Evolutionary conservation across 2,797 vertebrate genomes (phyloP), one percentile per base, ranked within the genome.

Genomic region (Takifugu ocellatus): DNA sequence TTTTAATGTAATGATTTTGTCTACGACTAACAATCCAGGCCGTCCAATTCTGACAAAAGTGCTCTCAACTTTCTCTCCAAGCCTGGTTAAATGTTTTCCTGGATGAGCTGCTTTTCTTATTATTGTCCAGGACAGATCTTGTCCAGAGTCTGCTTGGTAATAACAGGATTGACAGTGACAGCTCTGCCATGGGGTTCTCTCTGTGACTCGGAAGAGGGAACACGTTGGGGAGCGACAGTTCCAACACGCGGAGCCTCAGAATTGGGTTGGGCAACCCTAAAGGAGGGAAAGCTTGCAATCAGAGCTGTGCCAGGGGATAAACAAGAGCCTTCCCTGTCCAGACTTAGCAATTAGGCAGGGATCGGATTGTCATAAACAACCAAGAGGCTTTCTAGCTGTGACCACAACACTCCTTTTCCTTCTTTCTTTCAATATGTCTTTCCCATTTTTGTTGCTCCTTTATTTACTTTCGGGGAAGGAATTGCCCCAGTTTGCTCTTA

Each of bases 231-330:
- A 78, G 68, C 44, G 77, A 59, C 80, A 81, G 49, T 59, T 71
- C 59, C 71, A 63, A 70, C 72, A 69, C 27, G 47, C 39, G 16
- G 68, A 73, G 72, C 43, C 78, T 74, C 63, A 67, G 46, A 81
- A 68, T 68, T 69, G 77, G 74, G 78, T 73, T 79, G 76, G 84
- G 79, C 74, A 68, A 58, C 69, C 68, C 71, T 72, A 55, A 72
- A 83, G 72, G 71, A 86, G 82, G 81, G 81, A 63, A 76, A 88
- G 78, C 83, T 71, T 87, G 85, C 84, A 89, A 86, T 90, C 84
- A 81, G 74, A 65, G 66, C 71, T 10, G 64, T 39, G 53, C 36
- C 25, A 51, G 57, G 78, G 65, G 72, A 82, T 81, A 89, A 89
- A 87, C 79, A 88, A 80, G 86, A 82, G 76, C 53, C 51, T 77